Base-by-base conservation (phyloP, 92 coral and sea anemone species). In the Epizoanthus ramosus region DNA sequence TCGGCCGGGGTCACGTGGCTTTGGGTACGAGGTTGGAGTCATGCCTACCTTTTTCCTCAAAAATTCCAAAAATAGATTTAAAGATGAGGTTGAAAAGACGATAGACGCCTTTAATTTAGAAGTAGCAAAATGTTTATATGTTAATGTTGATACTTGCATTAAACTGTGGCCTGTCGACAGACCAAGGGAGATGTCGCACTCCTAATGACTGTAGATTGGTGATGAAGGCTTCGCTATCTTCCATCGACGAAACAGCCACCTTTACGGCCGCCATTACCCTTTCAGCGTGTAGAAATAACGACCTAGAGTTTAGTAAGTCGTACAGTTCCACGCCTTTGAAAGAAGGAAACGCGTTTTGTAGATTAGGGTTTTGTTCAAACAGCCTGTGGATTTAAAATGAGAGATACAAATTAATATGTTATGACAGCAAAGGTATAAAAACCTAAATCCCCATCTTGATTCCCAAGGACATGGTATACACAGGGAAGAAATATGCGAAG, bases 341-440 rank as follows among this genome's bases (percentile, higher is more conserved):
- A n/a, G 91, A 79, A 3, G 95, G 95, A 58, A 92, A 92, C 12
- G 91, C 85, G 73, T 70, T 74, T 84, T 92, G 95, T 13, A 92
- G 74, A 72, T 87, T 85, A 57, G 95, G 95, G 69, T 92, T 85
- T 3, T 73, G 58, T 79, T 92, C 91, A 31, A 92, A 89, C 8
- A 92, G 84, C 85, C 95, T 92, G 57, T 15, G 39, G 58, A 77
- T 61, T 77, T 41, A 37, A 77, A 61, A n/a, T 67, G 47, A 33
- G 3, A 67, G 9, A 10, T 67, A 24, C 28, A 24, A 12, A 10
- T 67, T 33, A 33, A 19, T 33, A 15, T 12, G 39, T 18, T 12
- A 18, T 33, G 71, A 6, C 25, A 39, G 43, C 17, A 0, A 18
- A 8, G 33, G n/a, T 16, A 25, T 22, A 65, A 0, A 47, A 47